Evolutionary conservation across 2,797 vertebrate species (phyloP).

Genomic region (Enoplosus armatus): DNA sequence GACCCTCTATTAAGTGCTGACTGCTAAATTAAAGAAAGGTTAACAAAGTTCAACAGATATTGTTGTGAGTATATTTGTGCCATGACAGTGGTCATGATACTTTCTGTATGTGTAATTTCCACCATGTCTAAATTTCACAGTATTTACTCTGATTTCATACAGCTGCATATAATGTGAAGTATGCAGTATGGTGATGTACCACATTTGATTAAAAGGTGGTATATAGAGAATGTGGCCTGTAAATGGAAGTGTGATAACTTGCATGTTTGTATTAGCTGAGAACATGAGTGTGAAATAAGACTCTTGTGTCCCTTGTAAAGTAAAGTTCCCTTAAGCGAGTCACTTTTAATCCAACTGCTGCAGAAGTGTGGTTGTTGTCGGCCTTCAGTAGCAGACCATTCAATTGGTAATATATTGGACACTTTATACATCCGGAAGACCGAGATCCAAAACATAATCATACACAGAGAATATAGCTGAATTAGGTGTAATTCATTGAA

Average conservation of each 20-base stretch:
- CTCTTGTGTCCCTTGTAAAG: conserved; percentile 4
- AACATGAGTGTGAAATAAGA: conserved; percentile 5
- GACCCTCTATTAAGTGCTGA: background rate
- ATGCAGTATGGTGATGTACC: background rate
- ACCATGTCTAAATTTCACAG: background rate
- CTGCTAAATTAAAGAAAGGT: conserved; percentile 12
- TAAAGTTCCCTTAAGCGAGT: conserved; percentile 18
- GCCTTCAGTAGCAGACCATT: background rate
- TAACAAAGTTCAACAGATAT: conserved; percentile 11
- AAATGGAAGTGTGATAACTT: background rate
- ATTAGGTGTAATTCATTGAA: background rate
- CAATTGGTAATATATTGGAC: background rate
- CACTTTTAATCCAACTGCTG: conserved; percentile 6
- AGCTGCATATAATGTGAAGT: background rate
- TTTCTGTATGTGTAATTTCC: background rate
- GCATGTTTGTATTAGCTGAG: conserved; percentile 5
- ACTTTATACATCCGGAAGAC: conserved; percentile 8
- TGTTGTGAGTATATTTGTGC: background rate
- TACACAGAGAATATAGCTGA: background rate
- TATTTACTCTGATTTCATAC: background rate
- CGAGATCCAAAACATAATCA: background rate
- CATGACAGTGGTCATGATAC: background rate
- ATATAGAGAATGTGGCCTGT: background rate
- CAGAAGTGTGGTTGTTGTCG: background rate
- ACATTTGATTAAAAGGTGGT: conserved; percentile 1